Evolutionary conservation across 2,797 vertebrate genomes (phyloP), one percentile per base, ranked within the genome.

Genomic region (Halcyon chelicuti): DNA sequence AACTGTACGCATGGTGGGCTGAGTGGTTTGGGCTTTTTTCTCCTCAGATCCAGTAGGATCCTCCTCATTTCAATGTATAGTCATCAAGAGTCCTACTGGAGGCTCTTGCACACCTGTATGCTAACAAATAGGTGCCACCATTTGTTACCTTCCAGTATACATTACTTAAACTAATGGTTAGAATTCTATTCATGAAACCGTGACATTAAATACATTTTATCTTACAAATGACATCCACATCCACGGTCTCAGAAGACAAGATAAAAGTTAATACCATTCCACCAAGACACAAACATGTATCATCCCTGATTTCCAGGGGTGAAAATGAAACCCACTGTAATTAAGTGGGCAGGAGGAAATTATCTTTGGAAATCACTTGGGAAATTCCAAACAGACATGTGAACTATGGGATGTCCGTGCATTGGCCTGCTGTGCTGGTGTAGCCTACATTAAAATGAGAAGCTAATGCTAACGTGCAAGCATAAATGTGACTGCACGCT

Each of bases 391-490:
- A n/a, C 5, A 74, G 65, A 7, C 29, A 8, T 2, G 29, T 68
- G 29, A 73, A 28, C 31, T 5, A 6, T 0, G 2, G 66, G 23
- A 5, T 31, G 25, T 8, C 33, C 21, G 26, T 42, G 31, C 14
- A 11, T 13, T 31, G 39, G 40, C 21, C 55, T 18, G 40, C 14
- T 14, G 12, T 7, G 62, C 22, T 39, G 7, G 10, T 57, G 62
- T 10, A 52, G 49, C 76, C 60, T 55, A 18, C 12, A 12, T 8
- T 5, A 26, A 65, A 49, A 51, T 12, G 25, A 57, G 62, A 65
- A 62, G n/a, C 22, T 17, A 33, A 28, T 3, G 23, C n/a, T 37
- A 57, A 62, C 0, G 0, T 15, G 16, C 5, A 46, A 52, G 14
- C 1, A 1, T 10, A 6, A 65, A 33, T 31, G 63, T 5, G 19